These are phyloP conservation scores for Steinernema hermaphroditum DNA, from an alignment of 2,888 invertebrate genomes.

Conservation along the genomic window DNA sequence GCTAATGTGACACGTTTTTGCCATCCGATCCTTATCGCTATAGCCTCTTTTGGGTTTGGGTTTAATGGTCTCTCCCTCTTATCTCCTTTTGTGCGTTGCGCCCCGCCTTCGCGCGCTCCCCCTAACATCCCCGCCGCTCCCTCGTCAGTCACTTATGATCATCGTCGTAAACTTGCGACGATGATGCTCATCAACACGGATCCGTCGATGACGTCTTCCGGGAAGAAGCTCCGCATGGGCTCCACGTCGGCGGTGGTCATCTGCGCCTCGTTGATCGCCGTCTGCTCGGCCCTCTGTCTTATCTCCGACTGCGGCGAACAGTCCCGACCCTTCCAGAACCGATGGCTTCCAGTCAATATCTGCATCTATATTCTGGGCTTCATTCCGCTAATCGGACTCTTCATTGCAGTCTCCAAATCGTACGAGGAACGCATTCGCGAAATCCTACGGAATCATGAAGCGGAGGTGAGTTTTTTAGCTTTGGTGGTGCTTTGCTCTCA, in stretches of 20 bases:
- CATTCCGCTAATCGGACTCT: slow-evolving; percentile 44
- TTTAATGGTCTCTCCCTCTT: slow-evolving; percentile 14
- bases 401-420: slow-evolving; percentile 50
- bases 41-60: slow-evolving; percentile 10
- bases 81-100: not conserved
- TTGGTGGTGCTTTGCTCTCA: slow-evolving; percentile 39
- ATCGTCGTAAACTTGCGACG: not conserved
- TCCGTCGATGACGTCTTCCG: not conserved
- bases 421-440: slow-evolving; percentile 43
- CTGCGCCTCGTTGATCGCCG: not conserved
- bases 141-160: not conserved
- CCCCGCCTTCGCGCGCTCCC: not conserved
- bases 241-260: slow-evolving; percentile 10
- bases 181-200: slow-evolving; percentile 4
- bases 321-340: slow-evolving; percentile 10
- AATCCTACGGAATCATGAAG: slow-evolving; percentile 42
- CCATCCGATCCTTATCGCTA: not conserved
- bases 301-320: slow-evolving; percentile 28
- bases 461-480: slow-evolving; percentile 40
- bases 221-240: not conserved
- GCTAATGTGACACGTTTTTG: slow-evolving; percentile 16
- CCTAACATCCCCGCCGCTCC: not conserved
- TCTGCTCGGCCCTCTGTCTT: slow-evolving; percentile 18
- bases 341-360: slow-evolving; percentile 35
- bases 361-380: slow-evolving; percentile 40